Conservation (phyloP, 2,797 vertebrate species). For the Galagoides demidoff region DNA sequence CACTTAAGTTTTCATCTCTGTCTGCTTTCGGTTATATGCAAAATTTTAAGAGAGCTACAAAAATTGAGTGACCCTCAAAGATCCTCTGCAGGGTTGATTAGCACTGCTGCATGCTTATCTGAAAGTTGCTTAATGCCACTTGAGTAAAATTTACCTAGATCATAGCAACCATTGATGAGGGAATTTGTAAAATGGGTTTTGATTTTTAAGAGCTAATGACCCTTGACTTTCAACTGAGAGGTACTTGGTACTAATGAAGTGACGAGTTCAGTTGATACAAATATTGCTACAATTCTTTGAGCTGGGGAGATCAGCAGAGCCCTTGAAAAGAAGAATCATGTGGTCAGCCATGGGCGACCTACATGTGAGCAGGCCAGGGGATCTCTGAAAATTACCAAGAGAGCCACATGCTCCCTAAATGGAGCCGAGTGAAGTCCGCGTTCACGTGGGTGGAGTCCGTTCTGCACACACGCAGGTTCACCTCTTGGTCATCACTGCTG, state of each 20-base stretch:
- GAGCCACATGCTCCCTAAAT: background rate
- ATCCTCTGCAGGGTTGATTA: background rate
- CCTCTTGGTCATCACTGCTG: background rate
- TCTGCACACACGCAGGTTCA: background rate
- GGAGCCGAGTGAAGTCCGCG: background rate
- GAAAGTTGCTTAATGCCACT: background rate
- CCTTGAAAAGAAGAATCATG: background rate
- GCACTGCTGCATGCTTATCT: background rate
- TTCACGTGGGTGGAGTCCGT: background rate
- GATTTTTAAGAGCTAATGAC: background rate
- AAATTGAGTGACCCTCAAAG: background rate
- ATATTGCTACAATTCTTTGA: fast-evolving
- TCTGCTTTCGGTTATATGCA: background rate
- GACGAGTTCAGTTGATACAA: background rate
- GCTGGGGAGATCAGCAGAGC: too few species aligned
- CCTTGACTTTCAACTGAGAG: background rate
- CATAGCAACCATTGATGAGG: background rate
- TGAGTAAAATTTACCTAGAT: background rate
- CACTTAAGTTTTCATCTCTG: background rate
- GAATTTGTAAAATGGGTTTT: background rate
- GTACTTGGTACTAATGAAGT: background rate
- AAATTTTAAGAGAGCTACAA: background rate
- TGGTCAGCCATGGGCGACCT: fast-evolving
- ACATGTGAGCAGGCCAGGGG: fast-evolving
- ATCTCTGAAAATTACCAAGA: background rate